Evolutionary conservation across 2,888 invertebrate genomes (phyloP).

Genomic region (Cantharis rufa): DNA sequence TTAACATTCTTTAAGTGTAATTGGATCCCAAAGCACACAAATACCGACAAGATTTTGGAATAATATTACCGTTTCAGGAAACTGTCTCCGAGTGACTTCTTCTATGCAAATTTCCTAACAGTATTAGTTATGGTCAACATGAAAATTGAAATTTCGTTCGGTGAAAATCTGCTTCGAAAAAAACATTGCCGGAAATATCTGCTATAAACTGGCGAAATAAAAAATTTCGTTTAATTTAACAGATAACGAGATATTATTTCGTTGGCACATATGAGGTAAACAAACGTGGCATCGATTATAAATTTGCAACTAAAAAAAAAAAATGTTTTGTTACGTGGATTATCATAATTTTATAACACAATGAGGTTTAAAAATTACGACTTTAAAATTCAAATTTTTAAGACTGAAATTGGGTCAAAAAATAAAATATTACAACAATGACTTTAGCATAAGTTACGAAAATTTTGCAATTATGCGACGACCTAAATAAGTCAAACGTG

Average conservation of each 20-base stretch:
- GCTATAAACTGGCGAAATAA: too few relatives aligned
- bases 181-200: background rate
- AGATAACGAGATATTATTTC: background rate
- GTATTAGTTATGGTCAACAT: background rate
- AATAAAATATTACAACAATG: background rate
- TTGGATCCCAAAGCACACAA: background rate
- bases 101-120: background rate
- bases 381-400: background rate
- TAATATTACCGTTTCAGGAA: background rate
- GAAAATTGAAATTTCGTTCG: background rate
- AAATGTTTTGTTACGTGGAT: background rate
- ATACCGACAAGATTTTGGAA: background rate
- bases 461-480: background rate
- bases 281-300: background rate
- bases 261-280: background rate
- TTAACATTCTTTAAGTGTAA: background rate
- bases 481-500: conserved; percentile 10
- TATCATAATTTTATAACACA: background rate
- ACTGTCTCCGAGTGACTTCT: background rate
- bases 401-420: background rate
- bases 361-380: background rate
- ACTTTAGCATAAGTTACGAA: background rate
- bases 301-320: background rate
- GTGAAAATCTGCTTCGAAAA: too few relatives aligned
- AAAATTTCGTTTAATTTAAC: too few relatives aligned